These are phyloP conservation scores for Urocyon cinereoargenteus DNA, from an alignment of 2,797 vertebrate species.

Conservation along the genomic window DNA sequence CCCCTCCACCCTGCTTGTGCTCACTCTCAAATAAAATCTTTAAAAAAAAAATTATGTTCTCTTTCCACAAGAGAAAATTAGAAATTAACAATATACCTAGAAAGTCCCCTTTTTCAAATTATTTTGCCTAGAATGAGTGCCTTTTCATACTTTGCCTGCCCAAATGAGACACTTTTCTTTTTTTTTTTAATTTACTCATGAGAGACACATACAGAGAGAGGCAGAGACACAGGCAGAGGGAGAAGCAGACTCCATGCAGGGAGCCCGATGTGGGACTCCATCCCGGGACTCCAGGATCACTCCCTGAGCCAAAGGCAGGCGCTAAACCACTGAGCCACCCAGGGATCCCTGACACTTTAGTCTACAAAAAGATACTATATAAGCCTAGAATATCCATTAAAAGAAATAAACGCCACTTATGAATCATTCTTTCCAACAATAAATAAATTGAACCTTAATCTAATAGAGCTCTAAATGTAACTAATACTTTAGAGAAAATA, in stretches of 20 bases:
- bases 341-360: too few relatives aligned
- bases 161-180: neutral
- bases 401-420: slow-evolving; percentile 43
- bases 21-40: too few relatives aligned
- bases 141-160: slow-evolving; percentile 39
- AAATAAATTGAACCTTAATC: slow-evolving; percentile 29
- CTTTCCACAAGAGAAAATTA: slow-evolving; percentile 39
- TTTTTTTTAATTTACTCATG: too few relatives aligned
- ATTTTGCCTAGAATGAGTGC: slow-evolving; percentile 5
- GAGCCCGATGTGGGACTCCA: too few relatives aligned
- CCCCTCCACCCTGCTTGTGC: too few relatives aligned
- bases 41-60: neutral
- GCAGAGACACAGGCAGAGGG: too few relatives aligned
- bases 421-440: slow-evolving; percentile 53
- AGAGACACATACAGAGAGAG: too few relatives aligned
- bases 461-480: slow-evolving; percentile 50
- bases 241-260: too few relatives aligned
- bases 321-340: too few relatives aligned
- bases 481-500: slow-evolving; percentile 47
- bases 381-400: neutral
- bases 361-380: neutral
- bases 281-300: too few relatives aligned
- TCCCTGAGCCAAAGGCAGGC: too few relatives aligned
- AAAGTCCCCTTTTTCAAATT: slow-evolving; percentile 26
- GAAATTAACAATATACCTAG: slow-evolving; percentile 25